phyloP scores from a whole-genome alignment of 2,797 vertebrate species.

The Phrynocephalus guinanensis region DNA sequence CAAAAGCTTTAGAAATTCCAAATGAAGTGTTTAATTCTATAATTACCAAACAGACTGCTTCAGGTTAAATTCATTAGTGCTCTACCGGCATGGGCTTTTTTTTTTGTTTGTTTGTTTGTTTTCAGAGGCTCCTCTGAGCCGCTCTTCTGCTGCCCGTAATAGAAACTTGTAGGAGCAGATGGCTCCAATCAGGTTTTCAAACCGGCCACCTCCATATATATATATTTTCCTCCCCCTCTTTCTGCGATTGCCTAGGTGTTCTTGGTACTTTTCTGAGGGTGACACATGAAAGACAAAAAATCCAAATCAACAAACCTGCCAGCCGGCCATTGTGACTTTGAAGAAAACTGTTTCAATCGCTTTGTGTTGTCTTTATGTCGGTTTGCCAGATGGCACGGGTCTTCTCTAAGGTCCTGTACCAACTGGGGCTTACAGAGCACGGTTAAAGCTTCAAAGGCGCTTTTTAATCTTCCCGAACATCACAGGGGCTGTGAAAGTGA shows the following conservation, averaged over 20 bases:
- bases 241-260: constrained; percentile 92
- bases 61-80: constrained; percentile 83
- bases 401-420: constrained; percentile 91
- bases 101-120: not conserved
- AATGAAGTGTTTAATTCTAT: constrained; percentile 77
- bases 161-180: constrained; percentile 73
- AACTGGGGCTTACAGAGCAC: constrained; percentile 86
- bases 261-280: constrained; percentile 85
- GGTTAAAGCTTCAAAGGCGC: constrained; percentile 96
- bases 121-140: constrained; percentile 48
- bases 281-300: constrained; percentile 92
- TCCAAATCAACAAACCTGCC: constrained; percentile 91
- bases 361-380: constrained; percentile 92
- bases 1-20: constrained; percentile 50
- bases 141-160: constrained; percentile 52
- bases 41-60: constrained; percentile 80
- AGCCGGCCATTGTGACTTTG: constrained; percentile 84
- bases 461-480: constrained; percentile 99
- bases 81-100: constrained; percentile 23
- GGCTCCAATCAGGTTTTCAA: constrained; percentile 74
- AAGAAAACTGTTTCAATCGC: constrained; percentile 92
- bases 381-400: constrained; percentile 95
- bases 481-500: constrained; percentile 95
- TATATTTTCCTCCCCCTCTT: constrained; percentile 50
- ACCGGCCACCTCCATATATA: too few relatives aligned